phyloP scores from a whole-genome alignment of 2,888 invertebrate genomes.

The Heterodera filipjevi region DNA sequence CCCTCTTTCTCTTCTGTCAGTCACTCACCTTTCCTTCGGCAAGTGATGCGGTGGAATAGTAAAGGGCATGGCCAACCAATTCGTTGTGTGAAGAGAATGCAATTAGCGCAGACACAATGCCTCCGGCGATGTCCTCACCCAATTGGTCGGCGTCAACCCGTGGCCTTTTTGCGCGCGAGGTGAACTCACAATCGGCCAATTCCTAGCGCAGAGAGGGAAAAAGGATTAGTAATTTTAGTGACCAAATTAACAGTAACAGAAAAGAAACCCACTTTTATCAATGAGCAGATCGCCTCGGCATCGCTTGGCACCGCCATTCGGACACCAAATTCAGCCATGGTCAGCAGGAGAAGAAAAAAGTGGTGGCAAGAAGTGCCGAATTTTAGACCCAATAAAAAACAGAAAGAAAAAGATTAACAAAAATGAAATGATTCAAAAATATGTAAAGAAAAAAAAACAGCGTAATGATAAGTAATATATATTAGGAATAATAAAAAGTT shows the following conservation, averaged over 20 bases:
- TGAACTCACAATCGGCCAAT: constrained; percentile 15
- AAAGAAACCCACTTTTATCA: background rate
- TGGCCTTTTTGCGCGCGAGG: constrained; percentile 10
- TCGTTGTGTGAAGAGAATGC: constrained; percentile 13
- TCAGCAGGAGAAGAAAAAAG: background rate
- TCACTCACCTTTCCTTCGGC: background rate
- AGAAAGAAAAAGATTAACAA: background rate
- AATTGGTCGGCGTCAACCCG: constrained; percentile 20
- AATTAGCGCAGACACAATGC: constrained; percentile 8
- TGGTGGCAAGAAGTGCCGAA: background rate
- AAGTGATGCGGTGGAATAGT: background rate
- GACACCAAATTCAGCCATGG: background rate
- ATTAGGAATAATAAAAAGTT: no score
- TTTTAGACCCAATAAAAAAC: background rate
- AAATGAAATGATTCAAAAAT: background rate
- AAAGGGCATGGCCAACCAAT: constrained; percentile 22
- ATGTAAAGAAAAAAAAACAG: no score
- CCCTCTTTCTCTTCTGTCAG: background rate
- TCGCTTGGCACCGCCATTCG: background rate
- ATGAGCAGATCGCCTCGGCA: background rate
- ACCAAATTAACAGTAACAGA: background rate
- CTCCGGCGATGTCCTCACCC: constrained; percentile 21
- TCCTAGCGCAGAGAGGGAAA: background rate
- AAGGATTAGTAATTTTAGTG: background rate
- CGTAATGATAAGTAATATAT: no score